Evolutionary conservation across 2,113 vertebrate genomes (phyloP).

Genomic region (Pelecanoides urinatrix): DNA sequence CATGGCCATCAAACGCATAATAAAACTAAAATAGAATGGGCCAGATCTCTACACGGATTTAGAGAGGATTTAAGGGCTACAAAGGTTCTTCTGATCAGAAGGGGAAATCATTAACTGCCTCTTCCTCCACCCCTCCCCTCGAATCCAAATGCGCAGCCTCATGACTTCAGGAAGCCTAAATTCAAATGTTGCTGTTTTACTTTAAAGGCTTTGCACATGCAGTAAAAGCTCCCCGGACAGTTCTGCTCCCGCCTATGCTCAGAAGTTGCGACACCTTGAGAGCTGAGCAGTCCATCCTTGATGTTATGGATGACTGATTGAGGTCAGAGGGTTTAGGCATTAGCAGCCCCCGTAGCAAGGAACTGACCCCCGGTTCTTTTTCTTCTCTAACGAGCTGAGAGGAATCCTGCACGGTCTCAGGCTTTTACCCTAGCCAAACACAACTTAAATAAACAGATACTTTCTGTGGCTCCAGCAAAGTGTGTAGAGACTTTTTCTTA

Average conservation of each 20-base stretch:
- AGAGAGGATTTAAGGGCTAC: not conserved
- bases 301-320: not conserved
- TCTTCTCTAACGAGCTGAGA: not conserved
- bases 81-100: not conserved
- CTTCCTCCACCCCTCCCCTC: not conserved
- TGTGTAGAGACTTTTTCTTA: not conserved
- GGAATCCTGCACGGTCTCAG: not conserved
- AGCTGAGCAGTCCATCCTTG: not conserved
- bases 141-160: not conserved
- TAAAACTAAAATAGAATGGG: not conserved
- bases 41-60: not conserved
- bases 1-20: not conserved
- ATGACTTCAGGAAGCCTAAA: not conserved
- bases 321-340: not conserved
- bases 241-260: not conserved
- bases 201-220: not conserved
- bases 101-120: not conserved
- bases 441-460: not conserved
- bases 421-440: not conserved
- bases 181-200: not conserved
- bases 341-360: not conserved
- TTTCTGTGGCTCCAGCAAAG: not conserved
- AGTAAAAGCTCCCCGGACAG: not conserved
- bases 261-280: not conserved
- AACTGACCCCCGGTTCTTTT: not conserved